A percentile compares a stretch with the other conserved stretches of the same genome.
Conservation (phyloP, 2,797 vertebrate species). For the Myotis myotis region DNA sequence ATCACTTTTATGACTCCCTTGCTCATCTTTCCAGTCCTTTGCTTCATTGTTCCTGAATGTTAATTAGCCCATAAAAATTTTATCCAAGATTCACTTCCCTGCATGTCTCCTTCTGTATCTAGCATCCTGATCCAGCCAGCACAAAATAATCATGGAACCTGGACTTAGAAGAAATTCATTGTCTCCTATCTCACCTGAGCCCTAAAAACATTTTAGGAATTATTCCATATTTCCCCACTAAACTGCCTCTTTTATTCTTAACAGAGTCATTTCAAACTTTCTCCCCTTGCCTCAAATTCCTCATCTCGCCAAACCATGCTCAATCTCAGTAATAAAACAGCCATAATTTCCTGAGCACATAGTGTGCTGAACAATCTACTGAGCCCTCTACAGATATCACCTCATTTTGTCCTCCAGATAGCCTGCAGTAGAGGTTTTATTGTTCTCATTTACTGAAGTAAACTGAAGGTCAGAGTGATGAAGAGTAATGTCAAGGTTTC, state of each 20-base stretch:
- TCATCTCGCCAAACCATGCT: neutral
- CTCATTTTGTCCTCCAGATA: neutral
- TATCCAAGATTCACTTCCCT: neutral
- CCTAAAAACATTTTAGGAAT: neutral
- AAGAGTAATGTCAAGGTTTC: neutral
- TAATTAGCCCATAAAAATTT: neutral
- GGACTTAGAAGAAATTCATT: neutral
- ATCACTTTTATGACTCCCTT: neutral
- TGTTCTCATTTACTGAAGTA: neutral
- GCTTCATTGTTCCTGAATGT: neutral
- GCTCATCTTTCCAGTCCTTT: neutral
- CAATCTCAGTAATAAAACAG: neutral
- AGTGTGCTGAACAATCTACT: neutral
- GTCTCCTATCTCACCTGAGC: neutral
- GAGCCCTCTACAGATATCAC: neutral
- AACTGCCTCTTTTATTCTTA: neutral
- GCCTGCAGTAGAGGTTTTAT: neutral
- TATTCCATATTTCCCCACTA: neutral
- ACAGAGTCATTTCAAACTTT: neutral
- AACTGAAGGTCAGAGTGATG: neutral
- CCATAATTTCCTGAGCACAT: neutral
- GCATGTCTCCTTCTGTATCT: neutral
- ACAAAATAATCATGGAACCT: neutral
- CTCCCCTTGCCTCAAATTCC: neutral
- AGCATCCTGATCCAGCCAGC: too few species aligned